phyloP scores from a whole-genome alignment of 2,113 vertebrate species.

The Clupea harengus region DNA sequence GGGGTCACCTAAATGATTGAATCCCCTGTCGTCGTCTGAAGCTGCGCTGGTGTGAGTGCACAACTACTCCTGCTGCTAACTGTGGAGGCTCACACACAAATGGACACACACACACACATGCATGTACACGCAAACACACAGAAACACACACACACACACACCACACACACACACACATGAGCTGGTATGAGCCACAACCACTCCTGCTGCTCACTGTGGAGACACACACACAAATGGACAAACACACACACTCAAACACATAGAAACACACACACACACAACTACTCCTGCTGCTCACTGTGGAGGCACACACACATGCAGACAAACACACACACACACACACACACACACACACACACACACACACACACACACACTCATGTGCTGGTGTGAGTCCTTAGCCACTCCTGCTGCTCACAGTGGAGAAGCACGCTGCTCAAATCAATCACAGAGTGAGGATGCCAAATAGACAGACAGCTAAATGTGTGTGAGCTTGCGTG shows the following conservation, averaged over 20 bases:
- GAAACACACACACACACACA: neutral
- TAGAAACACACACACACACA: no score
- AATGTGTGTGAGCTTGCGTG: neutral
- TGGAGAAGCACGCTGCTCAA: neutral
- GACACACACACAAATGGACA: no score
- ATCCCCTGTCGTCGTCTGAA: slow-evolving; percentile 42
- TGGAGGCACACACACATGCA: no score
- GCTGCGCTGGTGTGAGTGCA: neutral
- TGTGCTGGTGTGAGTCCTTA: neutral
- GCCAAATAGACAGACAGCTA: neutral
- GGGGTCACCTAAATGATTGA: slow-evolving; percentile 59
- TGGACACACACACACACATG: neutral
- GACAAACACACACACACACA: no score
- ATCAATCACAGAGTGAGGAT: neutral
- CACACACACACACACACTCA: neutral
- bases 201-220: no score
- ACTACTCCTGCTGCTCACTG: no score
- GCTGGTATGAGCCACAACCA: no score
- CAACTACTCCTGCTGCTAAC: neutral
- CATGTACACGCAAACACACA: neutral
- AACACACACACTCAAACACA: no score
- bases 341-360: neutral
- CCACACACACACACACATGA: no score
- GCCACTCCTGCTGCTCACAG: neutral
- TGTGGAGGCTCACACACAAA: neutral